Evolutionary conservation across 2,797 vertebrate genomes (phyloP), one percentile per base, ranked within the genome.

Genomic region (Sphenodon punctatus): DNA sequence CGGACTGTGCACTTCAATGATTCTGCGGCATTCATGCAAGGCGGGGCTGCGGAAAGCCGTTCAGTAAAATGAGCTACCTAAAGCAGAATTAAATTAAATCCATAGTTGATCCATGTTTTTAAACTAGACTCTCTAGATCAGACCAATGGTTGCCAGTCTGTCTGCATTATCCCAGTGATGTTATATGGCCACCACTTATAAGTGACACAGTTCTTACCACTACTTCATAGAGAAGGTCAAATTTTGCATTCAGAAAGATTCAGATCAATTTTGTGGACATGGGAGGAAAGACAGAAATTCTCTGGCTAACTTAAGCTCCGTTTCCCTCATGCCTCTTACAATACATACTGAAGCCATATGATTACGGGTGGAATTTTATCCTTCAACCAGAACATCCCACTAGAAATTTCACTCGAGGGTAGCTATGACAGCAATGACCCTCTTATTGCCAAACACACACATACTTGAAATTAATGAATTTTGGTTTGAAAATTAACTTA

Each of bases 371-470:
- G 22, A 27, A 5, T 14, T 41, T 49, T 59, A 11, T 11, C 32
- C 39, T 67, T n/a, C 9, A 16, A n/a, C 34, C 41, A 7, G 48
- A n/a, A 7, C 42, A 81, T 87, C 85, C 91, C 85, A 83, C 42
- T 68, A 39, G n/a, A n/a, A n/a, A n/a, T n/a, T n/a, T n/a, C n/a
- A n/a, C n/a, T n/a, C n/a, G n/a, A n/a, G n/a, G 55, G 36, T 45
- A n/a, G 22, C 36, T 68, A 56, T 48, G 27, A 5, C 43, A 58
- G 10, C 32, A 66, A 56, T 27, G 48, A 6, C 19, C 25, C 17
- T 32, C 32, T 58, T n/a, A 77, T 32, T 15, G n/a, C 39, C n/a
- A 22, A 10, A 22, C 39, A 12, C 16, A n/a, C n/a, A n/a, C n/a
- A n/a, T n/a, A n/a, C n/a, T n/a, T n/a, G n/a, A n/a, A n/a, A n/a